Percentiles rank a stretch among this genome's conserved stretches.
Conservation (phyloP, 2,888 invertebrate species). For the Athalia rosae region DNA sequence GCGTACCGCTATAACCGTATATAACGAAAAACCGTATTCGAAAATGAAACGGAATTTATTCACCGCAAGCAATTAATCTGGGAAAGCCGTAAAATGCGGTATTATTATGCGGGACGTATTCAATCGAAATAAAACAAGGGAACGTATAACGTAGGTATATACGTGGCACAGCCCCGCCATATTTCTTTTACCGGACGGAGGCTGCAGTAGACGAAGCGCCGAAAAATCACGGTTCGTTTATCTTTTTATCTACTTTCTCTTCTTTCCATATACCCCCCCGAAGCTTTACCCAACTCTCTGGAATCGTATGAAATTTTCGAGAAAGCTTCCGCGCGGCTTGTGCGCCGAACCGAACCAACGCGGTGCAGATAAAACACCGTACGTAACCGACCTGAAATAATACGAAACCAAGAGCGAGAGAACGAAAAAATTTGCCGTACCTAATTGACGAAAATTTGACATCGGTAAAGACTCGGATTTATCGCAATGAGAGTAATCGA, state of each 20-base stretch:
- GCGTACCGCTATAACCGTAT: neutral
- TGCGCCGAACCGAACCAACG: neutral
- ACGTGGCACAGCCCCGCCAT: neutral
- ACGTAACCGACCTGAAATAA: neutral
- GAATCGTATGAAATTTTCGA: slow-evolving; percentile 14
- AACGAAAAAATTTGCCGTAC: neutral
- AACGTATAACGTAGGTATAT: too few relatives aligned
- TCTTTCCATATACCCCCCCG: neutral
- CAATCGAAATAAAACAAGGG: slow-evolving; percentile 41
- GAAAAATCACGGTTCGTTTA: slow-evolving; percentile 40
- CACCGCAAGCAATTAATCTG: slow-evolving; percentile 33
- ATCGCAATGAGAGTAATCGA: too few relatives aligned
- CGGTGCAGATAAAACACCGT: neutral
- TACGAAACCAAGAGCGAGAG: neutral
- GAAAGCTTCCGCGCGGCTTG: neutral
- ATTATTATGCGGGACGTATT: slow-evolving; percentile 33
- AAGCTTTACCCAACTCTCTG: neutral
- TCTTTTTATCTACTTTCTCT: slow-evolving; percentile 20
- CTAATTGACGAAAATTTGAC: too few relatives aligned
- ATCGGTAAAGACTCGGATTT: too few relatives aligned
- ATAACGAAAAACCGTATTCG: neutral
- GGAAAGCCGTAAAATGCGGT: slow-evolving; percentile 32
- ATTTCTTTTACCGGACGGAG: neutral
- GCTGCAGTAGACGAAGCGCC: neutral
- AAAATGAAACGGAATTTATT: slow-evolving; percentile 12